A percentile compares a stretch with the other conserved stretches of the same genome.
Evolutionary conservation across 1,140 invertebrate species (phyloP).

Genomic region (Pogonognathellus flavescens): DNA sequence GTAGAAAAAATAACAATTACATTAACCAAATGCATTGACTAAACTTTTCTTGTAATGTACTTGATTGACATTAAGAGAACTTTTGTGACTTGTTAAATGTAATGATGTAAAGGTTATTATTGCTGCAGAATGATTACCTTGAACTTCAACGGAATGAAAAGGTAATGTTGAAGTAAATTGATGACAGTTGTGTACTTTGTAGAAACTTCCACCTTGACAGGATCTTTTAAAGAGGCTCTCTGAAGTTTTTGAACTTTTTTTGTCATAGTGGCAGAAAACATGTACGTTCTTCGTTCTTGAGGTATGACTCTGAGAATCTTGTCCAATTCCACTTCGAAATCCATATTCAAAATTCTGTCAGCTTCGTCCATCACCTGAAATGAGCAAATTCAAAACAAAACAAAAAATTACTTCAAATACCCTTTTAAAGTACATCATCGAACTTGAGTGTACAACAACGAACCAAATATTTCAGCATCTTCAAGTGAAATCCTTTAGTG

Average conservation of each 20-base stretch:
- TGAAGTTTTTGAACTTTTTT: slow-evolving; percentile 98
- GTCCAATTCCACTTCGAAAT: slow-evolving; percentile 95
- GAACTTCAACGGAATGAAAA: slow-evolving; percentile 96
- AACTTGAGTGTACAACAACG: slow-evolving; percentile 56
- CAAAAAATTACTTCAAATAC: too few species aligned
- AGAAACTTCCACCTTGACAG: slow-evolving; percentile 95
- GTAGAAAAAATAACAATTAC: slow-evolving; percentile 35
- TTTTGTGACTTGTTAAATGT: too few species aligned
- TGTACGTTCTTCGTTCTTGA: slow-evolving; percentile 85
- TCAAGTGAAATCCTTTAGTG: slow-evolving; percentile 93
- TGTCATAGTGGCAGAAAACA: slow-evolving; percentile 99
- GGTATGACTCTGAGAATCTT: slow-evolving; percentile 95
- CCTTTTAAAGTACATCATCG: not conserved
- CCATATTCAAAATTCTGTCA: slow-evolving; percentile 95
- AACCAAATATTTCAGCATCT: slow-evolving; percentile 88
- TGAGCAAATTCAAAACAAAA: not conserved
- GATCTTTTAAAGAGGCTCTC: slow-evolving; percentile 90
- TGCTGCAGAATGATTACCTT: slow-evolving; percentile 74
- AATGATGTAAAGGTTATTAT: too few species aligned
- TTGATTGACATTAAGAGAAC: too few species aligned
- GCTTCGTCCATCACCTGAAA: slow-evolving; percentile 92
- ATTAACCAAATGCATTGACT: too few species aligned
- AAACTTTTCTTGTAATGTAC: too few species aligned
- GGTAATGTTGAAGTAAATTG: slow-evolving; percentile 93
- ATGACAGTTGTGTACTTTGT: slow-evolving; percentile 98